phyloP scores from a whole-genome alignment of 1,140 invertebrate species.

The Drosophila littoralis region DNA sequence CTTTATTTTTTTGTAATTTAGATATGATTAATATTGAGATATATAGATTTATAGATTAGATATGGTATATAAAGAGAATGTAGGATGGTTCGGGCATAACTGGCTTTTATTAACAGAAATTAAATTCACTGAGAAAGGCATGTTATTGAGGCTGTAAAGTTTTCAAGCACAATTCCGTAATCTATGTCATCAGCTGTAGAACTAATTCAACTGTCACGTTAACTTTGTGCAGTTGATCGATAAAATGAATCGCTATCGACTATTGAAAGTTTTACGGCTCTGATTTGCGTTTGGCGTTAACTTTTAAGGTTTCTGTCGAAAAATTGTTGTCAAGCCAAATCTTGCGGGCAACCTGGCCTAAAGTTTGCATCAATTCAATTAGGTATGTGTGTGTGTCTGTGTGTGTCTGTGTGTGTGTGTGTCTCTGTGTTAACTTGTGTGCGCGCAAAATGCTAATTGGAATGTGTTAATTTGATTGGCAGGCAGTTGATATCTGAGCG shows the following conservation, averaged over 20 bases:
- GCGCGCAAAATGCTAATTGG: slow-evolving; percentile 70
- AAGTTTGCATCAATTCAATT: slow-evolving; percentile 12
- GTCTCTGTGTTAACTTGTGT: slow-evolving; percentile 25
- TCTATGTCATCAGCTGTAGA: too few species aligned
- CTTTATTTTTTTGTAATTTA: too few species aligned
- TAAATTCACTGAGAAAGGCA: too few species aligned
- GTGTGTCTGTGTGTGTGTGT: not conserved
- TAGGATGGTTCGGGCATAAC: too few species aligned
- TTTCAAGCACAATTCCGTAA: too few species aligned
- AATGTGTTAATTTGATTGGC: slow-evolving; percentile 82
- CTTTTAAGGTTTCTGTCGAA: slow-evolving; percentile 11
- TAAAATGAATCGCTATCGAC: not conserved
- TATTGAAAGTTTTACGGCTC: not conserved
- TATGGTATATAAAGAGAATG: too few species aligned
- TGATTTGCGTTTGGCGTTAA: slow-evolving; percentile 1
- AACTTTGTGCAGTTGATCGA: too few species aligned
- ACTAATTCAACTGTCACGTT: too few species aligned
- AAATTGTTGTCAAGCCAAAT: slow-evolving; percentile 7
- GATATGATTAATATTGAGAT: too few species aligned
- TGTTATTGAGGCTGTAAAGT: too few species aligned
- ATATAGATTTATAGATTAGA: too few species aligned
- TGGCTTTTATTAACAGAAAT: too few species aligned
- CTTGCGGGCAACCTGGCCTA: slow-evolving; percentile 3
- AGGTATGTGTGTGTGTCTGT: not conserved
- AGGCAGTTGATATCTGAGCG: slow-evolving; percentile 52